Percentiles rank a stretch among this genome's conserved stretches.
These are phyloP conservation scores for Siniperca obscura DNA, from an alignment of 2,797 vertebrate genomes.

Conservation along the genomic window DNA sequence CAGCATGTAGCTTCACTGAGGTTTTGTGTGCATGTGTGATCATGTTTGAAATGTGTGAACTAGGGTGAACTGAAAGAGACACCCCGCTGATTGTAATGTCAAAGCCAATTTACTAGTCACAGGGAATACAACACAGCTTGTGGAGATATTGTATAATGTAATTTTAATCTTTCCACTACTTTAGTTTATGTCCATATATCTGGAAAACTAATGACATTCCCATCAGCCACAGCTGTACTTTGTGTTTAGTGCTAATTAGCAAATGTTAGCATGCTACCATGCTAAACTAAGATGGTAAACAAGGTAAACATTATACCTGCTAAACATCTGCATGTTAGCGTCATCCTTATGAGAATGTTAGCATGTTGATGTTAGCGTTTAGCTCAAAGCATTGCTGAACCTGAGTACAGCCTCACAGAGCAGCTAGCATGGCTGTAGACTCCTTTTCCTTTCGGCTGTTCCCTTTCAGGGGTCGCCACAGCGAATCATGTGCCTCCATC, in stretches of 20 bases:
- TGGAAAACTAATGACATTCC: neutral
- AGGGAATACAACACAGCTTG: neutral
- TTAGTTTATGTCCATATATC: neutral
- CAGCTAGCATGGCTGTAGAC: neutral
- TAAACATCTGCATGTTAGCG: neutral
- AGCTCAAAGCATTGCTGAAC: neutral
- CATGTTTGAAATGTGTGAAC: slow-evolving; percentile 10
- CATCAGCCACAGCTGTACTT: too few relatives aligned
- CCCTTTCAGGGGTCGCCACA: too few relatives aligned
- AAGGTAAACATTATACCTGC: neutral
- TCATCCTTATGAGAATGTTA: neutral
- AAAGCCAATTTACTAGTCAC: neutral
- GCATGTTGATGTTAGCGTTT: neutral
- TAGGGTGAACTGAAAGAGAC: neutral
- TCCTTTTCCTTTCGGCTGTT: too few relatives aligned
- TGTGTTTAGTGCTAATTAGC: neutral
- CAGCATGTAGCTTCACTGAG: slow-evolving; percentile 1
- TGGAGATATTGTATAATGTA: neutral
- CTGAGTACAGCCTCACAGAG: neutral
- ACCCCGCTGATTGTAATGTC: slow-evolving; percentile 22
- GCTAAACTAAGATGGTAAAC: neutral
- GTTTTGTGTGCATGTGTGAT: slow-evolving; percentile 9
- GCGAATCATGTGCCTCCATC: too few relatives aligned
- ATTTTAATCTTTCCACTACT: slow-evolving; percentile 2
- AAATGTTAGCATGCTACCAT: neutral